Base-by-base conservation (phyloP, 2,113 vertebrate genomes). In the Chionis minor region DNA sequence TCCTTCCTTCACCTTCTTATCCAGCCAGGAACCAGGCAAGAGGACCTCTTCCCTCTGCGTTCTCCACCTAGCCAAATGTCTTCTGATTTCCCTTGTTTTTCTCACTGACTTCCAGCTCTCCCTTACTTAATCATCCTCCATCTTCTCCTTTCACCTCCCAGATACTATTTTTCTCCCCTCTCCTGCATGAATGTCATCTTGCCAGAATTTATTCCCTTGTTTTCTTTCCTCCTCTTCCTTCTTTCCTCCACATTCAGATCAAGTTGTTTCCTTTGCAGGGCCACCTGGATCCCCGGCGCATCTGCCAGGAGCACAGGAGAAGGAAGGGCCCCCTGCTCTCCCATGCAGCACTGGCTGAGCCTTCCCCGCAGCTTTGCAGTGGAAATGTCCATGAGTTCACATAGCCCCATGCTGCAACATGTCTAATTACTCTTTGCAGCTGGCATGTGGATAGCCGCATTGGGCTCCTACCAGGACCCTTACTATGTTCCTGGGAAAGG, bases 391-490 rank as follows among this genome's bases (percentile, higher is more conserved):
- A 30, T 0, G 7, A 45, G 18, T 52, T 40, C 40, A 35, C 13
- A 18, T 1, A 66, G 72, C 14, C n/a, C 49, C 72, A 49, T 79
- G n/a, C 49, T 59, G 28, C 22, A 81, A 72, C 35, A 18, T 13
- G 12, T 14, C 47, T 20, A 30, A 15, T 40, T 49, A 28, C 9
- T 63, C n/a, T 45, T 23, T 23, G 21, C 32, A 81, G 71, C 0
- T 79, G 56, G 42, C 35, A 45, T 10, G 23, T 32, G 21, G 55
- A n/a, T 49, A 51, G 38, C 27, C 26, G 21, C 47, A 65, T 0
- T n/a, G 49, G 35, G 44, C 24, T 69, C 23, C 74, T 73, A 14
- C 0, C 0, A 24, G 33, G 21, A 63, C 28, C 33, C 22, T 58
- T 51, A 40, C 22, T 15, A 15, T 10, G 18, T 13, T 65, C 44